Conservation (phyloP, 1,140 invertebrate genomes). For the Musca vetustissima region DNA sequence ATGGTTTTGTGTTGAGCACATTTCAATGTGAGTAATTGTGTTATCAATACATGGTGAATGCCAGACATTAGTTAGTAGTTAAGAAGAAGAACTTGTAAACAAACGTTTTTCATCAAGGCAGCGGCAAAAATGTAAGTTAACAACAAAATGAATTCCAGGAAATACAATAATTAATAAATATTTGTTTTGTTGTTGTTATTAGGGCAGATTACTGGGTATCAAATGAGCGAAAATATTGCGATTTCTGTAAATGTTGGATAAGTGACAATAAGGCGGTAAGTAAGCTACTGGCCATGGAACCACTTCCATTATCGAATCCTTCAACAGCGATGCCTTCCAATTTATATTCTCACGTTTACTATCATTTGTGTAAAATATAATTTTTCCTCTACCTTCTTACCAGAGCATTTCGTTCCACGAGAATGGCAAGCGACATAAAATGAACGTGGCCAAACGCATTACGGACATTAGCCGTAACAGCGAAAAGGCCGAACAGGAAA, state of each 20-base stretch:
- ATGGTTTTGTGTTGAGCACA: too few relatives aligned
- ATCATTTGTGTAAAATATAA: not conserved
- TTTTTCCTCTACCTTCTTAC: not conserved
- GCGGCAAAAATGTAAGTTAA: too few relatives aligned
- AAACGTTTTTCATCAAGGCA: too few relatives aligned
- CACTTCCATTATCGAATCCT: too few relatives aligned
- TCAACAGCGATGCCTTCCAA: not conserved
- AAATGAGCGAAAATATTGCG: conserved; percentile 91
- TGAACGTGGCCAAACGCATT: conserved; percentile 87
- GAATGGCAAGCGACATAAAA: conserved; percentile 88
- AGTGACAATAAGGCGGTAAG: conserved; percentile 93
- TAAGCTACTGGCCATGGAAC: not conserved
- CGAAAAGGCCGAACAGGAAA: conserved; percentile 73
- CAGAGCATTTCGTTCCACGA: conserved; percentile 95
- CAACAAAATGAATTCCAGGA: too few relatives aligned
- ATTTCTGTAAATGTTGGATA: conserved; percentile 98
- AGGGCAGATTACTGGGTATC: conserved; percentile 99
- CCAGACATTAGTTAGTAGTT: too few relatives aligned
- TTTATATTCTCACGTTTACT: not conserved
- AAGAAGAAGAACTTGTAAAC: too few relatives aligned
- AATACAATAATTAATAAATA: too few relatives aligned
- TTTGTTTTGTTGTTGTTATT: too few relatives aligned
- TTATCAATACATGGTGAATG: too few relatives aligned
- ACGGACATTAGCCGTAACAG: conserved; percentile 84
- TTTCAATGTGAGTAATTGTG: too few relatives aligned